These are phyloP conservation scores for Chamaetylas fuelleborni DNA, from an alignment of 2,113 vertebrate genomes.

Conservation along the genomic window DNA sequence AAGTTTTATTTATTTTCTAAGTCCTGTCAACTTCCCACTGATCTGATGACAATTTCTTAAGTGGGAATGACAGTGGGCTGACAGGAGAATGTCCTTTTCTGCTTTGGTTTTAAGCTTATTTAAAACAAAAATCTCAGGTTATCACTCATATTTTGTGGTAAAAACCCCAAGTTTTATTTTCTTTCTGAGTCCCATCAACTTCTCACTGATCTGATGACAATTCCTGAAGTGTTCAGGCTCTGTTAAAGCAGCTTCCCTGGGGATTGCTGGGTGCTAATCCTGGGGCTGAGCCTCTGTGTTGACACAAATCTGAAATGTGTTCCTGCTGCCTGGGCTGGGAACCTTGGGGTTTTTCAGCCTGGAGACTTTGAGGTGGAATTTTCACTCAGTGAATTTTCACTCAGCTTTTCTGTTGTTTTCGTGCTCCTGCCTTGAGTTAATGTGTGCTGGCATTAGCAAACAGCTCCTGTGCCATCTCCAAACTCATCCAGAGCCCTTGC, in stretches of 20 bases:
- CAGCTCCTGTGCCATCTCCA: background rate
- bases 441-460: background rate
- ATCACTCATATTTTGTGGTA: background rate
- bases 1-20: background rate
- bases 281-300: background rate
- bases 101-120: background rate
- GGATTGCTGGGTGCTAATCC: background rate
- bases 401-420: background rate
- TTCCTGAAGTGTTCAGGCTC: background rate
- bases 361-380: background rate
- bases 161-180: background rate
- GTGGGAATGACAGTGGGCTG: background rate
- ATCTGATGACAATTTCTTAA: background rate
- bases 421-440: background rate
- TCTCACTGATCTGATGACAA: background rate
- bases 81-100: background rate
- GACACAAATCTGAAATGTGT: background rate
- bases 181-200: background rate
- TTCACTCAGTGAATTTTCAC: background rate
- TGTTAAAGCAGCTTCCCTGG: background rate
- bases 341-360: background rate
- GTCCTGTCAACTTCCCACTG: rapidly evolving
- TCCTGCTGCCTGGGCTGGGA: background rate
- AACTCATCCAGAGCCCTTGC: background rate
- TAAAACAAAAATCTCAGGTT: background rate